These are phyloP conservation scores for Ibidorhyncha struthersii DNA, from an alignment of 2,113 vertebrate genomes.

Conservation along the genomic window DNA sequence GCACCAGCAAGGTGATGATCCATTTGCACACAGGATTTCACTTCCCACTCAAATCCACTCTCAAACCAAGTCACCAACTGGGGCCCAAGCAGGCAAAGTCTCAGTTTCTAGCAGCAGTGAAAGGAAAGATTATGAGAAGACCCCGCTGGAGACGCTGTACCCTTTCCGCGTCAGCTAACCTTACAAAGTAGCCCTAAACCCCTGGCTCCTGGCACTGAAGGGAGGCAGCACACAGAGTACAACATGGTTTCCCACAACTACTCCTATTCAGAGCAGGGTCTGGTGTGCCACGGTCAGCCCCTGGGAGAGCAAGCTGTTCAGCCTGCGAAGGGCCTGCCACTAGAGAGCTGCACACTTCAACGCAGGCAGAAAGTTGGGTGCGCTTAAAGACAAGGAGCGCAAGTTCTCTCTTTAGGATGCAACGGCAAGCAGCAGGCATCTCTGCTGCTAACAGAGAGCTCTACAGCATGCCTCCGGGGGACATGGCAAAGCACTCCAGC, in stretches of 20 bases:
- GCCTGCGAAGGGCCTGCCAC: neutral
- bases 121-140: neutral
- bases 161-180: neutral
- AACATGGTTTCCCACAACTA: neutral
- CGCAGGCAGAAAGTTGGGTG: neutral
- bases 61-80: neutral
- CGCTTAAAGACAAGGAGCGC: neutral
- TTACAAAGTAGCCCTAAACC: neutral
- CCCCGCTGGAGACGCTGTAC: neutral
- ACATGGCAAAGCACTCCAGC: neutral
- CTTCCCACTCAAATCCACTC: neutral
- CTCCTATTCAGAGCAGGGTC: neutral
- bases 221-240: neutral
- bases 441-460: neutral
- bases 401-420: neutral
- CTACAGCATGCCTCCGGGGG: neutral
- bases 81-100: neutral
- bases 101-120: neutral
- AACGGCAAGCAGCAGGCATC: neutral
- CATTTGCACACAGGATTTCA: neutral
- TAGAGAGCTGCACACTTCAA: neutral
- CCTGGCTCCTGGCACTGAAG: neutral
- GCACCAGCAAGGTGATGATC: neutral
- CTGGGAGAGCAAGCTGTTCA: neutral
- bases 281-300: neutral